Evolutionary conservation across 2,888 invertebrate genomes (phyloP), one percentile per base, ranked within the genome.

Genomic region (Nomada fabriciana): DNA sequence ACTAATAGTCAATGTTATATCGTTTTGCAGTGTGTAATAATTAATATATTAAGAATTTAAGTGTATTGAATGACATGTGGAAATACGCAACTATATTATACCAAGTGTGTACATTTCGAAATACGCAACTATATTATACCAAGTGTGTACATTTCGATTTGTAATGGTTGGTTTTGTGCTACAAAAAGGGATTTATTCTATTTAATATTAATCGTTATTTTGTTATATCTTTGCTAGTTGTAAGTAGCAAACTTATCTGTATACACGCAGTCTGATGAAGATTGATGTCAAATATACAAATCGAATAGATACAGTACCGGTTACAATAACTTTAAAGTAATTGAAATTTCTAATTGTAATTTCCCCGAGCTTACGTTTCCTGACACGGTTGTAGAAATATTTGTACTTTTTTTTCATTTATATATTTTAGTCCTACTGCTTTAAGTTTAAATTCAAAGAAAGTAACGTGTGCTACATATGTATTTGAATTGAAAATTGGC

Each of bases 171-270:
- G 2, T n/a, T 3, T 15, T 10, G n/a, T 36, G 13, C 13, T n/a
- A 52, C 29, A 20, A 67, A 13, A 29, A 7, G 1, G n/a, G 4
- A 15, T 52, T 29, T 29, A 10, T 52, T 53, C 7, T 52, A 67
- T 42, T 42, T 36, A 55, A 42, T 69, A 69, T 43, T 29, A n/a
- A 36, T 52, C 29, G 36, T 43, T 76, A 70, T 57, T 64, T 70
- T 59, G 42, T 57, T 64, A 76, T 36, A 52, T 50, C 23, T 70
- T 70, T 50, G 7, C 23, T 52, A 36, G 36, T 36, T 36, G 36
- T 36, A 76, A 57, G 20, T 47, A 63, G 2, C 18, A 47, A 64
- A 52, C 23, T 36, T 61, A 50, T 25, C 5, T 42, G 42, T 47
- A 23, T 43, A 75, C 13, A 23, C 25, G 9, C n/a, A n/a, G 18